A percentile compares a stretch with the other conserved stretches of the same genome.
Evolutionary conservation across 2,797 vertebrate species (phyloP).

Genomic region (Eleutherodactylus coqui): DNA sequence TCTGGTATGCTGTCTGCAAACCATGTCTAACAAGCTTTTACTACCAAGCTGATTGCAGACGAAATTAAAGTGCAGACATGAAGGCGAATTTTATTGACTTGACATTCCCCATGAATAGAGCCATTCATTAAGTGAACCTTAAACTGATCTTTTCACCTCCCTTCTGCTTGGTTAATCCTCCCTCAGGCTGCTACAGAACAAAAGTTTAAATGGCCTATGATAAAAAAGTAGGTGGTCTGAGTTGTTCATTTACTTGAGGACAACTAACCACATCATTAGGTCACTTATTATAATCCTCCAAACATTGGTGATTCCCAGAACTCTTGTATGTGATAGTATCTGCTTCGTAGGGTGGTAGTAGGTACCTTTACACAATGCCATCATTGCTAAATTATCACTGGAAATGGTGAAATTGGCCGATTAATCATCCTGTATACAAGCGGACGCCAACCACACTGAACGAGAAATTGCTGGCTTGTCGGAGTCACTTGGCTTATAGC

Average conservation of each 20-base stretch:
- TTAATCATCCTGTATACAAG: too few species aligned
- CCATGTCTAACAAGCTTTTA: conserved; percentile 63
- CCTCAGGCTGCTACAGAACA: conserved; percentile 52
- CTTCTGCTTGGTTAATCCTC: conserved; percentile 57
- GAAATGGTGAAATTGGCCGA: too few species aligned
- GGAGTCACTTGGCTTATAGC: too few species aligned
- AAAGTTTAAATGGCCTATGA: conserved; percentile 59
- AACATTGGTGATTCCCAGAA: neutral
- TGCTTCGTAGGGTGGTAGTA: neutral
- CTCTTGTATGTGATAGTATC: neutral
- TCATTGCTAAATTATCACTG: too few species aligned
- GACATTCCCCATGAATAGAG: conserved; percentile 62
- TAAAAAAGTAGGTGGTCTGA: conserved; percentile 60
- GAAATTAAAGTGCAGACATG: conserved; percentile 59
- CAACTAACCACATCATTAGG: conserved; percentile 45
- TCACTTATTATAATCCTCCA: conserved; percentile 44
- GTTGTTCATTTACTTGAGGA: conserved; percentile 46
- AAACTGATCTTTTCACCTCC: conserved; percentile 63
- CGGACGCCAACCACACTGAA: too few species aligned
- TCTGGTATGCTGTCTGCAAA: conserved; percentile 57
- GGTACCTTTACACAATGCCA: too few species aligned
- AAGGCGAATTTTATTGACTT: conserved; percentile 59
- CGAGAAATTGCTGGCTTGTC: too few species aligned
- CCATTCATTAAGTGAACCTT: conserved; percentile 59
- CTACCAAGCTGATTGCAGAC: conserved; percentile 58